A percentile compares a stretch with the other conserved stretches of the same genome.
These are phyloP conservation scores for Hyaena hyaena DNA, from an alignment of 2,113 vertebrate species.

Conservation along the genomic window DNA sequence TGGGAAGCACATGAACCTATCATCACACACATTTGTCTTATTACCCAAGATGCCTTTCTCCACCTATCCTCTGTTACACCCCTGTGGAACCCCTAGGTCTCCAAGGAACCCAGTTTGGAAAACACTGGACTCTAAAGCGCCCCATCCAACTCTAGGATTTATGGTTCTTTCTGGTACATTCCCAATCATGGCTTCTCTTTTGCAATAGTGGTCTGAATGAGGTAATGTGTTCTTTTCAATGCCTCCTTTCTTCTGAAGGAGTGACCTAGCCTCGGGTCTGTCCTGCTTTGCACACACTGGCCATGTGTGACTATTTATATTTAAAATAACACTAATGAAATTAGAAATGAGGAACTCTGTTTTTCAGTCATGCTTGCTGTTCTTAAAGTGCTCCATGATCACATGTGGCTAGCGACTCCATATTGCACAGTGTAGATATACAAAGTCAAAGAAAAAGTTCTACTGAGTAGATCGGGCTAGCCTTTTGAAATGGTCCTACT, in stretches of 20 bases:
- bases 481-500: too few relatives aligned
- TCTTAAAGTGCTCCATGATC: rapidly evolving
- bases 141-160: rapidly evolving
- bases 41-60: not conserved
- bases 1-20: not conserved
- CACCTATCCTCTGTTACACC: not conserved
- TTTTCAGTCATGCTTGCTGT: not conserved
- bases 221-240: not conserved
- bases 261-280: not conserved
- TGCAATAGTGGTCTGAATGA: not conserved
- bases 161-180: not conserved
- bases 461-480: too few relatives aligned
- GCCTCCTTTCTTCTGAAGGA: not conserved
- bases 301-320: not conserved
- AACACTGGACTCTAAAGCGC: not conserved
- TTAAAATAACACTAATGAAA: too few relatives aligned
- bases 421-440: rapidly evolving
- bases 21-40: not conserved
- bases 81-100: not conserved
- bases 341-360: not conserved
- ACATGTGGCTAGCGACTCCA: rapidly evolving
- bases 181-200: not conserved
- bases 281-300: not conserved
- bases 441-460: rapidly evolving
- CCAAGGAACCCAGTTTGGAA: not conserved